Percentiles rank a stretch among this genome's conserved stretches.
Conservation (phyloP, 2,113 vertebrate species). For the Perca schrenkii region DNA sequence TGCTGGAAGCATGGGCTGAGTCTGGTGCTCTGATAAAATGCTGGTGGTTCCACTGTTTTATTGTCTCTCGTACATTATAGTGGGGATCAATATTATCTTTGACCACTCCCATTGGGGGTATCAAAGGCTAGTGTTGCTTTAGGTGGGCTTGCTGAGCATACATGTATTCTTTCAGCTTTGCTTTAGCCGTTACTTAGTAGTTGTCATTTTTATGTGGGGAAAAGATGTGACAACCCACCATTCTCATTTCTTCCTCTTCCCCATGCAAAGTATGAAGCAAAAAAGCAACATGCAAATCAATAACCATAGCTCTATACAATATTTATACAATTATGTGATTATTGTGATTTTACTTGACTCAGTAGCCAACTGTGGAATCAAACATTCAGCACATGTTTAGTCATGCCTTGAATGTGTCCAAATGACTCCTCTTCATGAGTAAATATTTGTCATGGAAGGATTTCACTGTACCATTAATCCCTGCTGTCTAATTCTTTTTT, state of each 20-base stretch:
- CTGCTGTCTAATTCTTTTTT: conserved; percentile 16
- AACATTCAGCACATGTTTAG: conserved; percentile 47
- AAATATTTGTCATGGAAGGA: conserved; percentile 60
- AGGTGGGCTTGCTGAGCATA: not conserved
- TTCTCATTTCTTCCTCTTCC: conserved; percentile 10
- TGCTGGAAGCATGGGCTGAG: not conserved
- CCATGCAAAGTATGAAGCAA: not conserved
- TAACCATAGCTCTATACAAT: not conserved
- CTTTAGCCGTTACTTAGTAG: not conserved
- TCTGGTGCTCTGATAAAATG: not conserved
- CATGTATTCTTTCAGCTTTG: conserved; percentile 1
- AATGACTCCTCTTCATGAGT: conserved; percentile 56
- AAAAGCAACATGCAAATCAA: not conserved
- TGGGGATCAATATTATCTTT: conserved; percentile 8
- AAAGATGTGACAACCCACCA: conserved; percentile 1
- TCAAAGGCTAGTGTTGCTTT: not conserved
- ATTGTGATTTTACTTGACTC: not conserved
- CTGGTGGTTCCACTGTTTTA: conserved; percentile 23
- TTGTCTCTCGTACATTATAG: conserved; percentile 14
- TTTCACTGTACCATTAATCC: conserved; percentile 55
- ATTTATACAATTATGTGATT: not conserved
- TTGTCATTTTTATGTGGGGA: not conserved
- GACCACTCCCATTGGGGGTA: not conserved
- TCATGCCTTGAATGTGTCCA: conserved; percentile 47
- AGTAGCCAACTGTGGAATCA: conserved; percentile 43